phyloP scores from a whole-genome alignment of 2,797 vertebrate genomes.

The Antrozous pallidus region DNA sequence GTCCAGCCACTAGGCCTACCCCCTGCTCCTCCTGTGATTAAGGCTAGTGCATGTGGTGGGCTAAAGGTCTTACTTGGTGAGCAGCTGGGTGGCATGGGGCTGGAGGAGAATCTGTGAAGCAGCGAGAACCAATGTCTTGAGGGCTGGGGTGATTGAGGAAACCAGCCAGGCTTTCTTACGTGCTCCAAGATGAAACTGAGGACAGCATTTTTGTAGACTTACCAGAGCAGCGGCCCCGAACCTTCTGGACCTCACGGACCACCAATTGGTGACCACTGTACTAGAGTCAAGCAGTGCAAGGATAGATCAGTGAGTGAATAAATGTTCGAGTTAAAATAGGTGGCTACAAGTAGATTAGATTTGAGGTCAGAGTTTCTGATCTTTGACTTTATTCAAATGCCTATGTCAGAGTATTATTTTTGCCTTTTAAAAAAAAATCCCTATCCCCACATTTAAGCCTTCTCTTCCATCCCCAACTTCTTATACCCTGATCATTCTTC shows the following conservation, averaged over 20 bases:
- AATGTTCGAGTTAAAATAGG: no score
- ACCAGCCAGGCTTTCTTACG: neutral
- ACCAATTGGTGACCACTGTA: no score
- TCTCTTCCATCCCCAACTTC: neutral
- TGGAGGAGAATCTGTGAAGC: neutral
- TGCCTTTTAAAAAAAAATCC: neutral
- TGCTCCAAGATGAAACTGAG: neutral
- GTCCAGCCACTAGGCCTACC: neutral
- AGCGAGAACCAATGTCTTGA: neutral
- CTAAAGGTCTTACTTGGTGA: neutral
- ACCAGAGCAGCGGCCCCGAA: no score
- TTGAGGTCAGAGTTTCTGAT: neutral
- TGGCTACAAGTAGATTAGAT: neutral
- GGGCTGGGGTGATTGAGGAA: neutral
- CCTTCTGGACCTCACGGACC: no score
- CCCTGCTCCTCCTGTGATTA: neutral
- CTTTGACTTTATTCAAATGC: neutral
- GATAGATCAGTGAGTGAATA: rapidly evolving
- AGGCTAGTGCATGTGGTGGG: neutral
- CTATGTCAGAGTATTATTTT: neutral
- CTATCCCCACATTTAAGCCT: neutral
- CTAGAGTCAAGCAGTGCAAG: no score
- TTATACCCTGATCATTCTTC: neutral
- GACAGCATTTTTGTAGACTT: rapidly evolving
- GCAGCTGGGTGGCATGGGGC: neutral